Evolutionary conservation across 1,140 invertebrate genomes (phyloP).

Genomic region (Trachelipus rathkii): DNA sequence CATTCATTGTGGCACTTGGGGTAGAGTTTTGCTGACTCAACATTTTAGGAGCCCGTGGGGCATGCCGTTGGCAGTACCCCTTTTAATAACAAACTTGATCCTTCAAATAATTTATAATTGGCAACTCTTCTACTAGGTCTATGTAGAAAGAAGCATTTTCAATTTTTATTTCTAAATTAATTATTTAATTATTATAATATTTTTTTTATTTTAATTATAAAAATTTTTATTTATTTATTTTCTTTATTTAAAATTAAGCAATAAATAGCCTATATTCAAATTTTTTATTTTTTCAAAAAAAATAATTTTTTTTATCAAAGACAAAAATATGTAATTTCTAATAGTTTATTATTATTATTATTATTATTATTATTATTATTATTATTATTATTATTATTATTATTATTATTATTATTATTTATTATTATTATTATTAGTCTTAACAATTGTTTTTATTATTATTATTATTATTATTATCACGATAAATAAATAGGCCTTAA

Average conservation of each 20-base stretch:
- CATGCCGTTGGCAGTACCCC: not conserved
- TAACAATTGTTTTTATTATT: no score
- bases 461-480: no score
- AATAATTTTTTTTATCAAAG: not conserved
- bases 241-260: not conserved
- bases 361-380: no score
- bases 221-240: not conserved
- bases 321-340: not conserved
- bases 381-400: no score
- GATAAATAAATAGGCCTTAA: not conserved
- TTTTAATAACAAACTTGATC: not conserved
- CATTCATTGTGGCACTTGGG: slow-evolving; percentile 56
- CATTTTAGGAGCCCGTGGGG: not conserved
- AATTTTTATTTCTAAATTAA: not conserved
- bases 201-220: not conserved
- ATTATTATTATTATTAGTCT: no score
- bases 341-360: no score
- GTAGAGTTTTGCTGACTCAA: not conserved
- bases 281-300: no score
- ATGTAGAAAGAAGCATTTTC: not conserved
- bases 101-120: slow-evolving; percentile 59
- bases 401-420: no score
- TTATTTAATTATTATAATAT: not conserved
- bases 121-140: slow-evolving; percentile 48
- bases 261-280: not conserved